Evolutionary conservation across 2,888 invertebrate species (phyloP), one percentile per base, ranked within the genome.

Genomic region (Noctua comes): DNA sequence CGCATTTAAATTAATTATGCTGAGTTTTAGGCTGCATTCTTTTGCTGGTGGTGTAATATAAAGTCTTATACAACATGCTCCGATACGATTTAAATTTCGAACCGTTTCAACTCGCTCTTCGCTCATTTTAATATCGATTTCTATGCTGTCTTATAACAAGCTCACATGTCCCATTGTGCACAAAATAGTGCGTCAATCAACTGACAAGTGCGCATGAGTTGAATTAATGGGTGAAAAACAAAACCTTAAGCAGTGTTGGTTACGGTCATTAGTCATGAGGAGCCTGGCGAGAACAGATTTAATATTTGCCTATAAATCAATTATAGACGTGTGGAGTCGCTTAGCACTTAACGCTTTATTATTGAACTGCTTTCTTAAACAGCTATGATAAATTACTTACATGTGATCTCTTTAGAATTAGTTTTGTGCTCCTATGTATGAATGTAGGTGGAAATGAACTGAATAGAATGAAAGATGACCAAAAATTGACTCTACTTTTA

Each of bases 271-370:
- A 96, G 91, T 96, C 95, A 95, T 91, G 76, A 86, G 87, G 90
- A 84, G 88, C 93, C 91, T 92, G 93, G 95, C 93, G 95, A 94
- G 96, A 96, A 96, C 94, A 95, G 95, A 95, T 95, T 95, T 95
- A 96, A 96, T 96, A 96, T 96, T 96, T 95, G 94, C 95, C 96
- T 95, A 96, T 96, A 95, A 95, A 96, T 96, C 95, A 96, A 96
- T 95, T 96, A 95, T 89, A 87, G 92, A 91, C 94, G 91, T 93
- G 94, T 93, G 91, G 92, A 91, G 93, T 92, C 93, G 92, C 92
- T 93, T 91, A 92, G 90, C 91, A 93, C 93, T 94, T 94, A 93
- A 92, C 93, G 92, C 93, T 93, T 92, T 94, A 92, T 93, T 94
- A 94, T 94, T 91, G 92, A 90, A 86, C 90, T 91, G 76, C 91